Evolutionary conservation across 2,888 invertebrate species (phyloP), one percentile per base, ranked within the genome.

Genomic region (Andrena hattorfiana): DNA sequence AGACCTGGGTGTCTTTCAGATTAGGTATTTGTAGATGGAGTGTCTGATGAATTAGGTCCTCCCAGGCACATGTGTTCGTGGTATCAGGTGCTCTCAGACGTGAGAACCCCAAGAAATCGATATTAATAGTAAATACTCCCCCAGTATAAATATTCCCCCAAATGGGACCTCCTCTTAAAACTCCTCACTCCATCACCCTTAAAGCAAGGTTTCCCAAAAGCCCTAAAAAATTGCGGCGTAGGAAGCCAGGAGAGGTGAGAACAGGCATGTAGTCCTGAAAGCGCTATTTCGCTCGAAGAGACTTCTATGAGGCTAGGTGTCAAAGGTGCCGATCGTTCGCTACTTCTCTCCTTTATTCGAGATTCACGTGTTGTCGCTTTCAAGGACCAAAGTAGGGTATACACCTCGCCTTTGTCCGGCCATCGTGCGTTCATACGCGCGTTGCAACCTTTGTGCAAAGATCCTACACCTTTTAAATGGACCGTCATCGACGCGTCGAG

Each of bases 231-330:
- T 49, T 60, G 32, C 56, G 66, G 35, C 51, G 56, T 48, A 28
- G 23, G 42, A 54, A 54, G 32, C 69, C 48, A 20, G 63, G 35
- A 77, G 74, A 79, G 81, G 70, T 26, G 86, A 75, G 74, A 77
- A 68, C 59, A 67, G 77, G 74, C 56, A 73, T 79, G 72, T 54
- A 35, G 77, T 49, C 68, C 70, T 32, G 56, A 60, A 76, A 82
- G 64, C 72, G 62, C 60, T 28, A 48, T 49, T 56, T 76, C 69
- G 78, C 84, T 75, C 60, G 51, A 75, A 48, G 68, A 75, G 67
- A 68, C 77, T 56, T 84, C 71, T 71, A 83, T 72, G 63, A 79
- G 59, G 28, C 32, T 69, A 78, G 84, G 84, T 84, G 84, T 84
- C 78, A 84, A 84, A 84, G 78, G 78, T 35, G 72, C 84, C 84